Base-by-base conservation (phyloP, 2,113 vertebrate genomes). In the Aptenodytes forsteri region DNA sequence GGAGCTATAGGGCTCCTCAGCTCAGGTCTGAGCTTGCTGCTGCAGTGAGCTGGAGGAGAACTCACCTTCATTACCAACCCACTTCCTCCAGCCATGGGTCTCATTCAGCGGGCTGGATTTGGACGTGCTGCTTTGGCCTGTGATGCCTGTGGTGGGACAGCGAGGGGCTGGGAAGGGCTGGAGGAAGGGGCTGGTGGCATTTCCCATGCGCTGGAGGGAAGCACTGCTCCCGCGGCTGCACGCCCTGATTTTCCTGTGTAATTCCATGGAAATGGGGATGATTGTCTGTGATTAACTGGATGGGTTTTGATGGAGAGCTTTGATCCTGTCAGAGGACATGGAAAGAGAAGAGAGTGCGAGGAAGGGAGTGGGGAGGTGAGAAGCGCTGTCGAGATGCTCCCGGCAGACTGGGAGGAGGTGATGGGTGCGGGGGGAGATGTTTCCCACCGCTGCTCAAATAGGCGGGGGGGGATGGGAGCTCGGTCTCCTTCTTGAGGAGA, bases 101-200 rank as follows among this genome's bases (percentile, higher is more conserved):
- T 56, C 20, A 0, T 42, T 47, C 2, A 5, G 9, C 1, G 1
- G 17, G 44, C 18, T 30, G 81, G 64, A 4, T 40, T 58, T 75
- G 56, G 67, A 38, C 1, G 2, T 1, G 29, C 21, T 26, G 23
- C 46, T 89, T 16, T 25, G 25, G 2, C 9, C 0, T 1, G 32
- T 17, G 69, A 7, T 23, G 25, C 34, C 10, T 1, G 1, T 9
- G 62, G 65, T 62, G 54, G 44, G 64, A 66, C 30, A 61, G 40
- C 0, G 11, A 50, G 76, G 64, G 21, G 66, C 64, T 80, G 79
- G 27, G 36, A n/a, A 66, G 55, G 73, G n/a, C 69, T 82, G 71
- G 56, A 70, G 64, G 55, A 42, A 46, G 47, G 76, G n/a, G 5
- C 25, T 30, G 52, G 16, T 36, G 27, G 42, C 6, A 23, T 44